Evolutionary conservation across 2,888 invertebrate genomes (phyloP), one percentile per base, ranked within the genome.

Genomic region (Pheosia gnoma): DNA sequence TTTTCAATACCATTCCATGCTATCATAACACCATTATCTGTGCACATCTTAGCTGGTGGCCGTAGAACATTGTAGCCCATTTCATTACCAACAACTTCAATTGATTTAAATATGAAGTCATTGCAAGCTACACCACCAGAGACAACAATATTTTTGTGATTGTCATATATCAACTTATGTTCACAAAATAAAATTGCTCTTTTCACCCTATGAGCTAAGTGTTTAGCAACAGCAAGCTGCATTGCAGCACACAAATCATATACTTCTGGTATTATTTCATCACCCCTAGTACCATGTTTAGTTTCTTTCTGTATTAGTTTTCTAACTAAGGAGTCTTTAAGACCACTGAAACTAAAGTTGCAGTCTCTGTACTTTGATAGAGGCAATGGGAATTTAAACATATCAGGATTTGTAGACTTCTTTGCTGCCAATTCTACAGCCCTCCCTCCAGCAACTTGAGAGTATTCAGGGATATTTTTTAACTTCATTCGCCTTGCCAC

Each of bases 1-100:
- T 95, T 96, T 89, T 99, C 99, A 59, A 98, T 93, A 8, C 98
- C 99, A 94, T 99, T 99, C 99, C 99, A 99, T 25, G 99, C 99
- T 77, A 99, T 98, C 99, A 99, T 99, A 45, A 98, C 95, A 7
- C 99, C 99, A 94, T 99, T 99, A 86, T 99, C 99, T 0, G 98
- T 98, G 85, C 99, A 99, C 9, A 98, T 94, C 80, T 95, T 94
- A 37, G 96, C 95, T 4, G 98, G 97, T 11, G 99, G 98, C 62
- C 97, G 95, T 61, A 95, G 93, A 5, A 97, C 91, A 79, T 91
- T 92, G 77, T 95, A 97, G 1, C 94, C 95, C 77, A 94, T 94
- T 73, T 95, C 94, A 13, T 93, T 80, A 72, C 97, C 96, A 67
- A 98, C 84, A 57, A 95, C 88, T 78, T 94, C 79, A 25, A 99